Evolutionary conservation across 2,113 vertebrate genomes (phyloP), one percentile per base, ranked within the genome.

Genomic region (Prochilodus magdalenae): DNA sequence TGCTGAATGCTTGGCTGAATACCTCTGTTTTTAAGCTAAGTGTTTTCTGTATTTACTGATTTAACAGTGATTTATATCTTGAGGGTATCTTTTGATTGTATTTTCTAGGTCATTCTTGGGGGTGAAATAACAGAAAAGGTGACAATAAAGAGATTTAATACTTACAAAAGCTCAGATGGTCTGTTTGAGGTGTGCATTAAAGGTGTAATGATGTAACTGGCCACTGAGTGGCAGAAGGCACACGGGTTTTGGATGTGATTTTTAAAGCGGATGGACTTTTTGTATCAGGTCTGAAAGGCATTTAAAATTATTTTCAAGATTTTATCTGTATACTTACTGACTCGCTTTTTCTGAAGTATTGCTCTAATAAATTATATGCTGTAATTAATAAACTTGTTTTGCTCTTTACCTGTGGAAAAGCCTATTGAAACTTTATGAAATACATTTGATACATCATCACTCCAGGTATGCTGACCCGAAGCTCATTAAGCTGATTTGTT

Each of bases 141-240:
- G n/a, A n/a, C n/a, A n/a, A n/a, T n/a, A n/a, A n/a, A 20, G 13
- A 5, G 51, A 24, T 60, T 11, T 59, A 59, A n/a, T 59, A 59
- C 4, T n/a, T 59, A 22, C 66, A 55, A 53, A 51, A 33, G 10
- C 62, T 49, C 15, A 47, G 20, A 67, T 57, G 11, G 10, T 57
- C 20, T 57, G 51, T 22, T 20, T 30, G 7, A 63, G 16, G 36
- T 69, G 29, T 14, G 6, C 44, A 24, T 11, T 30, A 29, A 13
- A 72, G 24, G 57, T 80, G 57, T 73, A 65, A 26, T 55, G 47
- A 33, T 40, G 22, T 16, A 63, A 53, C 14, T 63, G 79, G 40
- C 70, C 79, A 73, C 79, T 65, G 63, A 63, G 79, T 27, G 79
- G 79, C 79, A 73, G 57, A 80, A 70, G 51, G 36, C 29, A 11